Base-by-base conservation (phyloP, 2,113 vertebrate genomes). In the Pelecanoides urinatrix region DNA sequence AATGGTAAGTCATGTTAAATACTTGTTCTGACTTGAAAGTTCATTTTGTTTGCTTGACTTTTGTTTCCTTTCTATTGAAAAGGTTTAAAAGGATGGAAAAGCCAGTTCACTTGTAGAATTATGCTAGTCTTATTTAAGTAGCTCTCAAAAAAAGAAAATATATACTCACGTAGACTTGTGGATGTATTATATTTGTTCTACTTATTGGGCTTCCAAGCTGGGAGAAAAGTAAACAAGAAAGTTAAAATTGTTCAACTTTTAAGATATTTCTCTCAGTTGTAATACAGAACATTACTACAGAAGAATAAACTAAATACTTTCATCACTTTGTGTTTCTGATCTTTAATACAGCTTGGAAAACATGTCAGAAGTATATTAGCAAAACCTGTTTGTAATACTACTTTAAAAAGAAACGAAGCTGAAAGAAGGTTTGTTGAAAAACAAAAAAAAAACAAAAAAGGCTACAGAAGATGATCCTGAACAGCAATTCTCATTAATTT, bases 181-280 rank as follows among this genome's bases (percentile, higher is more conserved):
- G 99, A 96, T 99, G 99, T 86, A 99, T 99, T 86, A 99, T 99
- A 94, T 99, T 99, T 84, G 99, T 99, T 97, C 98, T 99, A 96
- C 98, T 99, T 96, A 99, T 98, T 13, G 99, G 99, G 94, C 99
- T 99, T 97, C 99, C 99, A 86, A 99, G 99, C 99, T 99, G 97
- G 53, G 53, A 90, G 40, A 30, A 85, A 78, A 94, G 49, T 17
- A 65, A 93, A 90, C 17, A 83, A 47, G 30, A 78, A 20, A 42
- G 32, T 85, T 66, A 47, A 55, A 84, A 17, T 16, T 71, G 18
- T 50, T 88, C 58, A 67, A 2, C 38, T 72, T 91, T 34, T 42
- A 50, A 66, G 34, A 42, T 55, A 29, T 2, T 61, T n/a, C 25
- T 53, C 17, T 74, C 55, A 75, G 42, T 18, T 91, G 50, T 36